Conservation (phyloP, 2,888 invertebrate species). For the Diloba caeruleocephala region DNA sequence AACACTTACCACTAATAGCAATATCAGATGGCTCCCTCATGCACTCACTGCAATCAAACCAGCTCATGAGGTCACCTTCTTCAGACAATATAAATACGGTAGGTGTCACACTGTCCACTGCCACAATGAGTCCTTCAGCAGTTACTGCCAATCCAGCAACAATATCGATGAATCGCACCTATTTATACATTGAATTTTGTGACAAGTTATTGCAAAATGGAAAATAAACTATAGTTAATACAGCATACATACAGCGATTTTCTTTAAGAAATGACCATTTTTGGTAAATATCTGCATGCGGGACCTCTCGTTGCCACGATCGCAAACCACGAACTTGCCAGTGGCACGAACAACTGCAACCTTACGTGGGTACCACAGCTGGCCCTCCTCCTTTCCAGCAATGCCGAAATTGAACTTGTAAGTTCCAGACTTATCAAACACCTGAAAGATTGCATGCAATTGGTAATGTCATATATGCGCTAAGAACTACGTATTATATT, state of each 20-base stretch:
- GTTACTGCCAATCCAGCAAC: slow-evolving; percentile 98
- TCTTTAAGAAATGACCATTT: slow-evolving; percentile 98
- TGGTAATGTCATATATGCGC: no score
- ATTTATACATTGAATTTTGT: slow-evolving; percentile 8
- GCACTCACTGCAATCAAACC: slow-evolving; percentile 99
- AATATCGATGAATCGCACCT: slow-evolving; percentile 94
- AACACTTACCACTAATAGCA: slow-evolving; percentile 94
- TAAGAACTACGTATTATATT: no score
- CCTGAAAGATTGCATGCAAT: no score
- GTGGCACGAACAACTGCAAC: slow-evolving; percentile 96
- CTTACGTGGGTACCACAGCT: slow-evolving; percentile 98
- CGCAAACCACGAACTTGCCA: slow-evolving; percentile 98
- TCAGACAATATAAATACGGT: slow-evolving; percentile 98
- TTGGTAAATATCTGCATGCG: slow-evolving; percentile 99
- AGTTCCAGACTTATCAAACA: slow-evolving; percentile 97
- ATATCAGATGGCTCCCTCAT: slow-evolving; percentile 99
- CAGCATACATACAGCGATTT: slow-evolving; percentile 92
- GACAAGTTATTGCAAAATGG: not conserved
- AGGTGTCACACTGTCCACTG: slow-evolving; percentile 98
- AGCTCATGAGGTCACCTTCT: slow-evolving; percentile 96
- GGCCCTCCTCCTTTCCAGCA: slow-evolving; percentile 98
- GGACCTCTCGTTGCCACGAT: slow-evolving; percentile 98
- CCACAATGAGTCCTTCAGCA: slow-evolving; percentile 97
- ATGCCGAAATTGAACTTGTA: slow-evolving; percentile 98
- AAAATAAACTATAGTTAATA: not conserved